These are phyloP conservation scores for Promerops cafer DNA, from an alignment of 2,113 vertebrate genomes.

Conservation along the genomic window DNA sequence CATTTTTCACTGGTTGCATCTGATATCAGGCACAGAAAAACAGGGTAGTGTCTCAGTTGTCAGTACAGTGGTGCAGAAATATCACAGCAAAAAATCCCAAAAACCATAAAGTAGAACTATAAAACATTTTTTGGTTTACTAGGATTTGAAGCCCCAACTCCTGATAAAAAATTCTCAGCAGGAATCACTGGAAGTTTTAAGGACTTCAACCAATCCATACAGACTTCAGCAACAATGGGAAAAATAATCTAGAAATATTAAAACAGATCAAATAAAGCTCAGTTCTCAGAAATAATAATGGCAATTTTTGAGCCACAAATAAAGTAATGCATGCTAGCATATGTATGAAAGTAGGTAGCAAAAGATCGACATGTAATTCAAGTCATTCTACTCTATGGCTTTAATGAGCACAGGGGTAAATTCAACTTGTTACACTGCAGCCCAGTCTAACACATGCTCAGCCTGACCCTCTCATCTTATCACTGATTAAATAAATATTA, in stretches of 20 bases:
- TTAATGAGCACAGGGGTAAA: background rate
- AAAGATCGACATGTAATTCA: background rate
- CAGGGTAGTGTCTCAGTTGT: background rate
- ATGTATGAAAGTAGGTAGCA: background rate
- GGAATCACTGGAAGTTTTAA: background rate
- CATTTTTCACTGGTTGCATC: background rate
- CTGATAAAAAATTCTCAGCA: background rate
- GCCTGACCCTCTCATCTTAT: background rate
- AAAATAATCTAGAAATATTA: background rate
- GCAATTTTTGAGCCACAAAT: background rate
- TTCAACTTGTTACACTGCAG: background rate
- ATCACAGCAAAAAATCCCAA: rapidly evolving
- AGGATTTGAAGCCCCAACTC: background rate
- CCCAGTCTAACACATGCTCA: background rate
- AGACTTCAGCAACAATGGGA: background rate
- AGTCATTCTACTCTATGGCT: background rate
- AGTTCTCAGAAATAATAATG: background rate
- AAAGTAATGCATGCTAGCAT: background rate
- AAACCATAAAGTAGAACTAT: background rate
- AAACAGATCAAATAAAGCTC: background rate
- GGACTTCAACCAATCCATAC: background rate
- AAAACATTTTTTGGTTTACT: background rate
- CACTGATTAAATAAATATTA: background rate
- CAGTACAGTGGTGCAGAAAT: background rate
- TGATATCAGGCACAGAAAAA: background rate